Conservation (phyloP, 2,888 invertebrate genomes). For the Himalopsyche tibetana region DNA sequence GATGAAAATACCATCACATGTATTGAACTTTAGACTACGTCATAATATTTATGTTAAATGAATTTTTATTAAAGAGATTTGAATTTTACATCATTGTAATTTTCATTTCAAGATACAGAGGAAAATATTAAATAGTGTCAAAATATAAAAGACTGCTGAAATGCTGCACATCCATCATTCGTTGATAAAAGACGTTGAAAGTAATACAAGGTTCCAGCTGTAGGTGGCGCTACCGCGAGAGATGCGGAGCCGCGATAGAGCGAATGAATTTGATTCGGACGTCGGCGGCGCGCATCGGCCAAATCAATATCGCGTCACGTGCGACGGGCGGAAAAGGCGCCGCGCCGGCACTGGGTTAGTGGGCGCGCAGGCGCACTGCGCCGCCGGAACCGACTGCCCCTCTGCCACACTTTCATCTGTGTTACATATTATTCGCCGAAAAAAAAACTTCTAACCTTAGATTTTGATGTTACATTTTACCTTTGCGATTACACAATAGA, state of each 20-base stretch:
- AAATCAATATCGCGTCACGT: conserved; percentile 58
- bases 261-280: conserved; percentile 16
- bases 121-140: too few relatives aligned
- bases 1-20: too few relatives aligned
- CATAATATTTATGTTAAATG: too few relatives aligned
- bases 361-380: conserved; percentile 61
- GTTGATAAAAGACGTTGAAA: too few relatives aligned
- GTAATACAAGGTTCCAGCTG: too few relatives aligned
- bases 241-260: conserved; percentile 4
- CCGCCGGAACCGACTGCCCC: background rate
- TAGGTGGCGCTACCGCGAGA: background rate
- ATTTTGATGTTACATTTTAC: background rate
- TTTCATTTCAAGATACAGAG: too few relatives aligned
- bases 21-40: too few relatives aligned
- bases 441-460: background rate
- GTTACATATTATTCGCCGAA: conserved; percentile 2
- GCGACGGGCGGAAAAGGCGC: conserved; percentile 51
- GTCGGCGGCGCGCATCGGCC: conserved; percentile 28
- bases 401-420: background rate
- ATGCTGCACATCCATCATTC: too few relatives aligned
- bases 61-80: too few relatives aligned
- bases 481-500: too few relatives aligned
- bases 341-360: conserved; percentile 61
- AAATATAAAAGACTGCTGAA: too few relatives aligned
- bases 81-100: too few relatives aligned